A percentile compares a stretch with the other conserved stretches of the same genome.
Evolutionary conservation across 1,140 invertebrate genomes (phyloP).

Genomic region (Scaptodrosophila lebanonensis): DNA sequence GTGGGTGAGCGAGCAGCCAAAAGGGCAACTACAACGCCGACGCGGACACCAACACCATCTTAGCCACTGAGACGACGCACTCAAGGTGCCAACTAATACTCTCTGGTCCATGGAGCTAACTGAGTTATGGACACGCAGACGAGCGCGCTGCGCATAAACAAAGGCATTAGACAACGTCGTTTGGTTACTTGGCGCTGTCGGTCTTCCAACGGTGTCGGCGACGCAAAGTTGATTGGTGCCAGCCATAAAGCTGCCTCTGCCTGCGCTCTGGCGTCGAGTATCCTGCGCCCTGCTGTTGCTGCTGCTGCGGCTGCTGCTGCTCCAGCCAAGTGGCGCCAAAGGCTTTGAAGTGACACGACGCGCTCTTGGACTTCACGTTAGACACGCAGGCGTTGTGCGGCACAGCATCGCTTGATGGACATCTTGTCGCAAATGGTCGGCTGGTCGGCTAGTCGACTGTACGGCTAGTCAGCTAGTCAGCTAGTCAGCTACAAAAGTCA

Average conservation of each 20-base stretch:
- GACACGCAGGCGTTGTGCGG: slow-evolving; percentile 65
- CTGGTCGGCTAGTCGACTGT: slow-evolving; percentile 23
- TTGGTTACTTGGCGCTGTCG: too few relatives aligned
- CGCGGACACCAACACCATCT: not conserved
- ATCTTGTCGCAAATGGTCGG: slow-evolving; percentile 58
- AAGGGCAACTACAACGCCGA: slow-evolving; percentile 4
- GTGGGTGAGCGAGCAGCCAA: slow-evolving; percentile 1
- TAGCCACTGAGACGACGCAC: too few relatives aligned
- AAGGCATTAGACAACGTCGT: slow-evolving; percentile 63
- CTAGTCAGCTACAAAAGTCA: slow-evolving; percentile 14
- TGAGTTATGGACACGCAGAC: slow-evolving; percentile 14
- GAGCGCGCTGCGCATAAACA: slow-evolving; percentile 46
- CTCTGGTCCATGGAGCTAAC: not conserved
- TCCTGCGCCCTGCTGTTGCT: too few relatives aligned
- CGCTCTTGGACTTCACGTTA: slow-evolving; percentile 57
- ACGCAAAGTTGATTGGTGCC: slow-evolving; percentile 73
- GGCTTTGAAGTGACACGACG: slow-evolving; percentile 59
- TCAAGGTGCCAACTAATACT: slow-evolving; percentile 26
- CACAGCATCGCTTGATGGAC: slow-evolving; percentile 69
- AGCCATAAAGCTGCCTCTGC: slow-evolving; percentile 55
- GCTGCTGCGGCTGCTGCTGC: too few relatives aligned
- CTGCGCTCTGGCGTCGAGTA: too few relatives aligned
- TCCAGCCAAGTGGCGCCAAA: slow-evolving; percentile 49
- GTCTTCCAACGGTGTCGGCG: slow-evolving; percentile 25
- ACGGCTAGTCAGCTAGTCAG: slow-evolving; percentile 32